Evolutionary conservation across 2,113 vertebrate species (phyloP).

Genomic region (Lonchura striata): DNA sequence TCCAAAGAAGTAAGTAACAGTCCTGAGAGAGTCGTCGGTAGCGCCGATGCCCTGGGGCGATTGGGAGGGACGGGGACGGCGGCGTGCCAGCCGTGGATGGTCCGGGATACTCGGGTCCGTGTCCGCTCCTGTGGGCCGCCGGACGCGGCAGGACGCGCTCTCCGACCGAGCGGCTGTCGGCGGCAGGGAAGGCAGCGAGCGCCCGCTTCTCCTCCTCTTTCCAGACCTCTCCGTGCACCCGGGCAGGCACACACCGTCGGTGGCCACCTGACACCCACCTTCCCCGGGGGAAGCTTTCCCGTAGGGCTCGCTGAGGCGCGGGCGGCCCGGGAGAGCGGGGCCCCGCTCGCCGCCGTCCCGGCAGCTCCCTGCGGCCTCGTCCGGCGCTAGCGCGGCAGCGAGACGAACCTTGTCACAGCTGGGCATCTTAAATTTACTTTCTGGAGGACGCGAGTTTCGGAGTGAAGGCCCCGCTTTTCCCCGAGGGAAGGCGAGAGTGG

Average conservation of each 20-base stretch:
- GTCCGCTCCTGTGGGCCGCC: background rate
- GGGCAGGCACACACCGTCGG: background rate
- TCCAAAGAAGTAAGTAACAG: background rate
- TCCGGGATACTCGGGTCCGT: background rate
- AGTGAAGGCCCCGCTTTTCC: background rate
- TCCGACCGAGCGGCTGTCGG: background rate
- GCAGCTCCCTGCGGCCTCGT: background rate
- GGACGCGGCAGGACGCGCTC: background rate
- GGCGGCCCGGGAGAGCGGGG: background rate
- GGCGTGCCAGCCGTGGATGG: background rate
- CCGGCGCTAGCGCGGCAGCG: fast-evolving
- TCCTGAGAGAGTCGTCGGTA: background rate
- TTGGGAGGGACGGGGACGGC: background rate
- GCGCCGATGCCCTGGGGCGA: background rate
- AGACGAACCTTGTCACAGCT: too few species aligned
- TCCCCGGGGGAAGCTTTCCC: background rate
- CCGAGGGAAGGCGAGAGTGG: background rate
- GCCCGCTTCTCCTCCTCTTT: background rate
- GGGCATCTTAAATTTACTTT: background rate
- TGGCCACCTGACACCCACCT: background rate
- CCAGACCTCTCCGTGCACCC: background rate
- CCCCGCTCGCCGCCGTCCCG: background rate
- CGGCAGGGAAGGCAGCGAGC: too few species aligned
- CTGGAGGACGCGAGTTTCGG: background rate
- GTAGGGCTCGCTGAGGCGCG: background rate